Evolutionary conservation across 2,888 invertebrate genomes (phyloP).

Genomic region (Coecobrya sp.): DNA sequence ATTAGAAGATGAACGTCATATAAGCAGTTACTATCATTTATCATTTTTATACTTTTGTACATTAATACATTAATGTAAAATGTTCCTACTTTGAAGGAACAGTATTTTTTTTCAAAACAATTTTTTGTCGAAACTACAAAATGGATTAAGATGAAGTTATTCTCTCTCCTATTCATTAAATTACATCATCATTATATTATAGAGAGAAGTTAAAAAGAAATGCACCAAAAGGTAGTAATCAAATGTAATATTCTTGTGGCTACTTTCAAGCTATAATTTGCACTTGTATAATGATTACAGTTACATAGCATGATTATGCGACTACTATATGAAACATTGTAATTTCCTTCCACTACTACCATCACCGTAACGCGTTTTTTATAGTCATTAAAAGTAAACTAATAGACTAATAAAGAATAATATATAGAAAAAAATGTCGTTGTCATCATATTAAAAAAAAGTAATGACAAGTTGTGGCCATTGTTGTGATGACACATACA

Average conservation of each 20-base stretch:
- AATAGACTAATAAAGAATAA: background rate
- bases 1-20: constrained; percentile 38
- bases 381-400: constrained; percentile 10
- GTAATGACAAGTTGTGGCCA: background rate
- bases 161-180: no score
- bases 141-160: no score
- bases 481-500: background rate
- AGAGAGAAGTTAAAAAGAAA: no score
- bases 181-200: no score
- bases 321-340: background rate
- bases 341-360: no score
- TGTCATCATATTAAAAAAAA: background rate
- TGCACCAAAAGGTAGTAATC: no score
- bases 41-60: background rate
- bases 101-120: no score
- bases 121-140: no score
- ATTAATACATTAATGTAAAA: no score
- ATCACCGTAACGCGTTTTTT: constrained; percentile 1
- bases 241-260: no score
- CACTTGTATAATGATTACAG: background rate
- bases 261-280: no score
- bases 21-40: background rate
- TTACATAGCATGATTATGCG: background rate
- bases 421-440: background rate
- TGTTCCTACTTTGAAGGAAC: no score